Conservation (phyloP, 2,888 invertebrate species). For the Chaetoderma sp. region DNA sequence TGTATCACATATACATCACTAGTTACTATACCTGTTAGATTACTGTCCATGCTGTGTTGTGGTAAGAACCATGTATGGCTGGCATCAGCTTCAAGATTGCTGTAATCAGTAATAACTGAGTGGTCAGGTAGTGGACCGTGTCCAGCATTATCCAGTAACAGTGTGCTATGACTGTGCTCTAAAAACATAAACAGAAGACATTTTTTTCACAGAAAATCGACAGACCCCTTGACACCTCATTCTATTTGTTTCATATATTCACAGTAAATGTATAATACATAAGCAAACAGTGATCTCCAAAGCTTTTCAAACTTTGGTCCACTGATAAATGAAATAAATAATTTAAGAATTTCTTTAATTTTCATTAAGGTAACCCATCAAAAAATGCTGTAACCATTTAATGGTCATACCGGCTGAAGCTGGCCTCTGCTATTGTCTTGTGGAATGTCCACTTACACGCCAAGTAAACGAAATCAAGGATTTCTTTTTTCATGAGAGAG, state of each 20-base stretch:
- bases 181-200: background rate
- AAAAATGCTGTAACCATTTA: too few relatives aligned
- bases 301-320: too few relatives aligned
- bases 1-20: background rate
- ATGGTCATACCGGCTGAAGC: too few relatives aligned
- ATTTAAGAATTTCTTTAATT: too few relatives aligned
- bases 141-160: constrained; percentile 49
- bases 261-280: background rate
- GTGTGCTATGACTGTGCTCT: constrained; percentile 49
- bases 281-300: too few relatives aligned
- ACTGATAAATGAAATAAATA: too few relatives aligned
- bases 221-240: background rate
- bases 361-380: too few relatives aligned
- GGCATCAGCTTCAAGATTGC: constrained; percentile 39
- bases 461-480: too few relatives aligned
- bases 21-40: background rate
- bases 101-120: constrained; percentile 44
- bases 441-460: too few relatives aligned
- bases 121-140: constrained; percentile 42
- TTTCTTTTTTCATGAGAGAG: too few relatives aligned
- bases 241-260: background rate
- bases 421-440: too few relatives aligned
- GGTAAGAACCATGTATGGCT: constrained; percentile 53
- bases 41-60: constrained; percentile 37
- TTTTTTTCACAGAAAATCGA: background rate